Evolutionary conservation across 2,113 vertebrate species (phyloP).

Genomic region (Petaurus breviceps): DNA sequence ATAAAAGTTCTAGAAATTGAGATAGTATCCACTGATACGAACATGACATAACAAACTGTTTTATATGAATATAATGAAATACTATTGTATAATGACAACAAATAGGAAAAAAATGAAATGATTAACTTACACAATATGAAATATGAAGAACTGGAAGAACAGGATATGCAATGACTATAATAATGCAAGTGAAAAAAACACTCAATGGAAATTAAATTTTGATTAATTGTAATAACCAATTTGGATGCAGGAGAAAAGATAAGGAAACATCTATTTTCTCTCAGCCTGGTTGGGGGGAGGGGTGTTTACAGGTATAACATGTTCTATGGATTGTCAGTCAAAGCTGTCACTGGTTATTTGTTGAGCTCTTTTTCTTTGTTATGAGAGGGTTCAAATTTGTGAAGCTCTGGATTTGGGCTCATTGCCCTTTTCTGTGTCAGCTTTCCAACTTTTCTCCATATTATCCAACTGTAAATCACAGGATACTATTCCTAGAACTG

Average conservation of each 20-base stretch:
- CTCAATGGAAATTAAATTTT: background rate
- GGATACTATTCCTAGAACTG: background rate
- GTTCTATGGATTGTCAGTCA: background rate
- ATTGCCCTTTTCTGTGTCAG: background rate
- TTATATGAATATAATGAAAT: background rate
- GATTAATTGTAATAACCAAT: background rate
- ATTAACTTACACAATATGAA: background rate
- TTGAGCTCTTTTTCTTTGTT: background rate
- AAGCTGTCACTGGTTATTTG: background rate
- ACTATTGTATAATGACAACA: background rate
- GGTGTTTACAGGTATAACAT: background rate
- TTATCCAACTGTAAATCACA: background rate
- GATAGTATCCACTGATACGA: background rate
- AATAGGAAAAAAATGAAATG: background rate
- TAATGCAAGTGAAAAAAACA: background rate
- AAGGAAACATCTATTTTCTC: background rate
- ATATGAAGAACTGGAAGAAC: background rate
- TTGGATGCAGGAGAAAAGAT: background rate
- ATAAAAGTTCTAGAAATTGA: background rate
- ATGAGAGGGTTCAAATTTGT: background rate
- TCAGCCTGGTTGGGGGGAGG: background rate
- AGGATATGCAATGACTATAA: background rate
- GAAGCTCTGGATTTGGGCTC: background rate
- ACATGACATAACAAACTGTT: background rate
- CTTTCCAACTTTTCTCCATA: background rate